A percentile compares a stretch with the other conserved stretches of the same genome.
phyloP scores from a whole-genome alignment of 2,797 vertebrate genomes.

The Gallirallus australis region DNA sequence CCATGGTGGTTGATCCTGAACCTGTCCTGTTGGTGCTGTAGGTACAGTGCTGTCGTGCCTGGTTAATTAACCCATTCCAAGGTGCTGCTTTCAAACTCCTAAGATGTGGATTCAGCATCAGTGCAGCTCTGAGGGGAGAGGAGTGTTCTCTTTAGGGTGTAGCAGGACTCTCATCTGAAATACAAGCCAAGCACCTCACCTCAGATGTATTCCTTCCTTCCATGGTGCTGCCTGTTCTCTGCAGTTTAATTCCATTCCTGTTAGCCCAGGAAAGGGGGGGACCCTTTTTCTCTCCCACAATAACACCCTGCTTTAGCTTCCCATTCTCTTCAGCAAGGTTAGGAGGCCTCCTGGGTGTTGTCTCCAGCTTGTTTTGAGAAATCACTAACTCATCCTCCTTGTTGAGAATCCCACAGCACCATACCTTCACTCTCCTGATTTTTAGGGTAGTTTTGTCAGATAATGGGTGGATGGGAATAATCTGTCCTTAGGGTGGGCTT shows the following conservation, averaged over 20 bases:
- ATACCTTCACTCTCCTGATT: neutral
- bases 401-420: neutral
- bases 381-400: neutral
- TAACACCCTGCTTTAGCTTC: neutral
- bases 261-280: neutral
- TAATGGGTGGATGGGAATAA: neutral
- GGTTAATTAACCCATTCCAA: neutral
- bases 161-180: neutral
- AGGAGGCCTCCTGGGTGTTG: neutral
- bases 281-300: neutral
- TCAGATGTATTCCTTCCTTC: neutral
- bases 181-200: neutral
- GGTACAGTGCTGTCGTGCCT: neutral
- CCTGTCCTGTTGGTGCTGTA: neutral
- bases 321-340: rapidly evolving
- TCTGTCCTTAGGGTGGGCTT: neutral
- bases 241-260: neutral
- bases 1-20: rapidly evolving
- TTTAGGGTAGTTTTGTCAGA: neutral
- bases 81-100: neutral
- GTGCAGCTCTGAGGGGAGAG: neutral
- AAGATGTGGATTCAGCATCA: neutral
- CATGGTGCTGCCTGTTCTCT: neutral
- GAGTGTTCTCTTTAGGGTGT: neutral
- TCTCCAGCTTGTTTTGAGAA: no score